Evolutionary conservation across 2,113 vertebrate species (phyloP).

Genomic region (Mixornis gularis): DNA sequence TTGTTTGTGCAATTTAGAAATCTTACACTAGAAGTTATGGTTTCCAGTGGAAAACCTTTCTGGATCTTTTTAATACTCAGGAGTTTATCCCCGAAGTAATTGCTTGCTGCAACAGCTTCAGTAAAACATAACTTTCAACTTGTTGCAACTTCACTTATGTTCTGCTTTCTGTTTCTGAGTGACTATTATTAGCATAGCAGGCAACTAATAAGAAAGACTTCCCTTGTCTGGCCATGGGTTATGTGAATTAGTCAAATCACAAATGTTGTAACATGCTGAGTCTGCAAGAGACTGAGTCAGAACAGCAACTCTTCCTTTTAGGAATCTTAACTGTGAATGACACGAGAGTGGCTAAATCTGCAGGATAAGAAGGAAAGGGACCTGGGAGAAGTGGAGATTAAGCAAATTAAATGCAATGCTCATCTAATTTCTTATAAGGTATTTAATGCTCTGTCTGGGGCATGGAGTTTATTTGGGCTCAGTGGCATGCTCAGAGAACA

Average conservation of each 20-base stretch:
- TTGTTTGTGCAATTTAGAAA: not conserved
- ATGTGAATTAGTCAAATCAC: rapidly evolving
- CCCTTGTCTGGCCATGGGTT: not conserved
- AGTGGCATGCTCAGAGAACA: not conserved
- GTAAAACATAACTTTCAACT: not conserved
- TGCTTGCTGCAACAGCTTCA: not conserved
- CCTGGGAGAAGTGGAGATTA: not conserved
- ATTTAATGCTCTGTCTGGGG: not conserved
- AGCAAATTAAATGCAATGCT: not conserved
- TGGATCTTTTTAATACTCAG: not conserved
- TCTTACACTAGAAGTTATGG: not conserved
- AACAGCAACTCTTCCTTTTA: not conserved
- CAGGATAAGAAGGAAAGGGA: not conserved
- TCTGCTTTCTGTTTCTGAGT: not conserved
- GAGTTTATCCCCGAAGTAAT: not conserved
- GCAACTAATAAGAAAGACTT: not conserved
- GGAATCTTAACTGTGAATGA: not conserved
- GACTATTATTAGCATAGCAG: not conserved
- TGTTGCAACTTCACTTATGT: not conserved
- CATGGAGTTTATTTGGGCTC: not conserved
- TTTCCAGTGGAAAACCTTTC: not conserved
- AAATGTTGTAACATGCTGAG: not conserved
- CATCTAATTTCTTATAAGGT: not conserved
- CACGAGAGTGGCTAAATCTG: not conserved
- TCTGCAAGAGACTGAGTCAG: not conserved